Evolutionary conservation across 2,797 vertebrate species (phyloP).

Genomic region (Clarias platycephalus): DNA sequence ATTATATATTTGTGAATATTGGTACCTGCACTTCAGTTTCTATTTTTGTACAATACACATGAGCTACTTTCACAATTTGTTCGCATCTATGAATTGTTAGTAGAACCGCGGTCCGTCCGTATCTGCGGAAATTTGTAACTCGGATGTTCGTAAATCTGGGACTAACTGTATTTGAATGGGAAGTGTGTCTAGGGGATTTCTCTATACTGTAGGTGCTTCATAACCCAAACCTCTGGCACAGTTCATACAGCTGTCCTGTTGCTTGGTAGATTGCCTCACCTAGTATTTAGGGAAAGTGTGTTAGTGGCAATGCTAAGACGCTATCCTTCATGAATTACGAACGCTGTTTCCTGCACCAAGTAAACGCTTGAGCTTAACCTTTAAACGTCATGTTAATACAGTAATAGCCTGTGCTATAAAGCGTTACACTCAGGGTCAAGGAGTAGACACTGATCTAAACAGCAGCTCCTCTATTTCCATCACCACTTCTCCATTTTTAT

Average conservation of each 20-base stretch:
- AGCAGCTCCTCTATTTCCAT: neutral
- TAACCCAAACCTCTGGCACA: neutral
- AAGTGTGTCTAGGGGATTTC: neutral
- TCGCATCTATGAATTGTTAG: no score
- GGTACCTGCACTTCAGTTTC: no score
- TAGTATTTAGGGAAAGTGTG: slow-evolving; percentile 36
- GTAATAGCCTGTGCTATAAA: neutral
- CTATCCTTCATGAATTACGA: neutral
- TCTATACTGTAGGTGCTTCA: slow-evolving; percentile 20
- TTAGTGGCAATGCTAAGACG: slow-evolving; percentile 20
- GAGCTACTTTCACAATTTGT: no score
- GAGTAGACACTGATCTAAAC: neutral
- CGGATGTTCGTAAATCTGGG: no score
- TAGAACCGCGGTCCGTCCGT: no score
- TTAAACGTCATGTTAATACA: neutral
- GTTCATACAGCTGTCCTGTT: slow-evolving; percentile 3
- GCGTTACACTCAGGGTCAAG: neutral
- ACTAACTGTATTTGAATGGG: neutral
- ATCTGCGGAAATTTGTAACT: no score
- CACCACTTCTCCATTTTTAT: neutral
- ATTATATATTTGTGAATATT: no score
- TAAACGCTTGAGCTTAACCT: no score
- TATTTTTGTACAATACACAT: no score
- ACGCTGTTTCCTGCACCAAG: neutral
- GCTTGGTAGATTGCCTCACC: slow-evolving; percentile 22